Conservation (phyloP, 23 tunicate species). For the Halocynthia aurantium region DNA sequence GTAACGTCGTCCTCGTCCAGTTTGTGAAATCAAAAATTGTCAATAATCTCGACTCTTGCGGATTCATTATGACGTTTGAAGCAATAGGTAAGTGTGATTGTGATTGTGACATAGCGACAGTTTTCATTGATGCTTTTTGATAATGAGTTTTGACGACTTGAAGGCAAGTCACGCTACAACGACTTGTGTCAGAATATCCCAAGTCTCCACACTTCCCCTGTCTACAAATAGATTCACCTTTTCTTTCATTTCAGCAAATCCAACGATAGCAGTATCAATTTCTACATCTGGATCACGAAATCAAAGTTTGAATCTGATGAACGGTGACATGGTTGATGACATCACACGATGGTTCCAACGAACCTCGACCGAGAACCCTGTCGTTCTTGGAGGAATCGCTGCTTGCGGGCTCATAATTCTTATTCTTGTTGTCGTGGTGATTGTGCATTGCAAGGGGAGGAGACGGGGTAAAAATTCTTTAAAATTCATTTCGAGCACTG, state of each 20-base stretch:
- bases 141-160: no score
- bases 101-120: not conserved
- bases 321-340: not conserved
- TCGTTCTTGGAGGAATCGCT: conserved; percentile 40
- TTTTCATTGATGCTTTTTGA: no score
- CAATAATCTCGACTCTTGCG: conserved; percentile 31
- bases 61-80: conserved; percentile 32
- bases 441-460: conserved; percentile 16
- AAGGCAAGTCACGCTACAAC: not conserved
- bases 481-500: no score
- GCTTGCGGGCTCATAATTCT: conserved; percentile 48
- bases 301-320: not conserved
- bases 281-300: not conserved
- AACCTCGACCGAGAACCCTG: conserved; percentile 42
- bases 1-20: conserved; percentile 17
- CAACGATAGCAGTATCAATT: not conserved
- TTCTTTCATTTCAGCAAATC: not conserved
- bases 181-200: not conserved
- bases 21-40: conserved; percentile 22
- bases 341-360: not conserved
- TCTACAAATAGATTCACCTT: not conserved
- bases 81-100: conserved; percentile 26
- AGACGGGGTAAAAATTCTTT: not conserved
- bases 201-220: not conserved
- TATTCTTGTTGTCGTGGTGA: conserved; percentile 16